Evolutionary conservation across 2,888 invertebrate genomes (phyloP).

Genomic region (Disparrhopalites patrizii): DNA sequence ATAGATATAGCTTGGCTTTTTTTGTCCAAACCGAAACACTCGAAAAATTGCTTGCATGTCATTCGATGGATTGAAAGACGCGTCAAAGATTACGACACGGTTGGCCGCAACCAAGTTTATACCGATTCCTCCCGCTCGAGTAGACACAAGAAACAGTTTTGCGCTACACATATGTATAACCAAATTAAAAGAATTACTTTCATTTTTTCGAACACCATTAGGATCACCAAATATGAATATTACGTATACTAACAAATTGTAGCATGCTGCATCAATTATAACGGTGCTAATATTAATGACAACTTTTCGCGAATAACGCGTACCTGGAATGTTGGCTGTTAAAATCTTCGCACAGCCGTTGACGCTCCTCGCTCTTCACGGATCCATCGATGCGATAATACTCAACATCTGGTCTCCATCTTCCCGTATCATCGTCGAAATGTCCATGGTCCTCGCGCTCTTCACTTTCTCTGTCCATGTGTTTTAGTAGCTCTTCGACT

Average conservation of each 20-base stretch:
- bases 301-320: too few species aligned
- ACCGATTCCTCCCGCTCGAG: conserved; percentile 92
- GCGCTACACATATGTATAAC: conserved; percentile 53
- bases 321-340: conserved; percentile 57
- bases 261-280: neutral
- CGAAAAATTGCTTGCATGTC: conserved; percentile 98
- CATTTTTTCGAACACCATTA: too few species aligned
- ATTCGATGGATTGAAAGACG: conserved; percentile 98
- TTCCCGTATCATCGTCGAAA: neutral
- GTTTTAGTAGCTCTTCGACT: conserved; percentile 83
- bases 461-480: conserved; percentile 58
- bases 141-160: conserved; percentile 91
- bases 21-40: conserved; percentile 95
- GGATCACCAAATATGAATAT: too few species aligned
- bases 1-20: conserved; percentile 95
- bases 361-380: conserved; percentile 77
- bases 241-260: too few species aligned
- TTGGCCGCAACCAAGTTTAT: conserved; percentile 97
- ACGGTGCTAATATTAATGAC: too few species aligned
- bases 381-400: conserved; percentile 91
- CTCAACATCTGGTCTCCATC: conserved; percentile 74
- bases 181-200: too few species aligned
- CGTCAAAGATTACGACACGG: conserved; percentile 96
- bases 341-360: conserved; percentile 79
- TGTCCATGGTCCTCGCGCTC: too few species aligned